A percentile compares a stretch with the other conserved stretches of the same genome.
phyloP scores from a whole-genome alignment of 2,797 vertebrate species.

The Pipistrellus kuhlii region DNA sequence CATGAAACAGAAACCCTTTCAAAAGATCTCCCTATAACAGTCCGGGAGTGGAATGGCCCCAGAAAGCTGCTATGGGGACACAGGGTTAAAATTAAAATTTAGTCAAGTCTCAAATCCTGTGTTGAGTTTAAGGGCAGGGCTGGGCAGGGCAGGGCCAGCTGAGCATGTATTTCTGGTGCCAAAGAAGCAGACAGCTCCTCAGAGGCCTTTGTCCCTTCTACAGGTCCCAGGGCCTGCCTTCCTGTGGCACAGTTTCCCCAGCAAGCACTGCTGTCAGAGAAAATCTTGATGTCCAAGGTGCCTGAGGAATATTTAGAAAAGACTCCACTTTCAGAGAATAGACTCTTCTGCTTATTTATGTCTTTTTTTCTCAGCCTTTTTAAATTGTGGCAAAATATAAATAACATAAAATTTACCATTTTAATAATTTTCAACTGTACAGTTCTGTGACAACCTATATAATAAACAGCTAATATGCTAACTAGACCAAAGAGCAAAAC shows the following conservation, averaged over 20 bases:
- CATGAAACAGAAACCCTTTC: slow-evolving; percentile 18
- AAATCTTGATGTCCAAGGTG: background rate
- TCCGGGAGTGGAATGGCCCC: background rate
- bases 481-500: too few species aligned
- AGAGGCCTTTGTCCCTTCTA: background rate
- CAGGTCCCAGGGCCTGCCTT: background rate
- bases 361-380: background rate
- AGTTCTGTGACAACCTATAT: background rate
- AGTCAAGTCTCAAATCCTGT: background rate
- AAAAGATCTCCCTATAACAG: background rate
- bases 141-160: too few species aligned
- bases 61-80: background rate
- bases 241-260: background rate
- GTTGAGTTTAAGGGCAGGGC: too few species aligned
- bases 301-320: background rate
- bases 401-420: background rate
- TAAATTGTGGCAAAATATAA: background rate
- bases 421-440: background rate
- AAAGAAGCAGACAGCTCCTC: background rate
- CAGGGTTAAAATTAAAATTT: background rate
- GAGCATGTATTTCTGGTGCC: background rate
- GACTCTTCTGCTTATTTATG: background rate
- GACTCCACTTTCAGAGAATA: background rate
- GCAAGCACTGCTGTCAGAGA: background rate
- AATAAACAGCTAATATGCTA: too few species aligned